Conservation (phyloP, 2,888 invertebrate species). For the Pyrgus malvae region DNA sequence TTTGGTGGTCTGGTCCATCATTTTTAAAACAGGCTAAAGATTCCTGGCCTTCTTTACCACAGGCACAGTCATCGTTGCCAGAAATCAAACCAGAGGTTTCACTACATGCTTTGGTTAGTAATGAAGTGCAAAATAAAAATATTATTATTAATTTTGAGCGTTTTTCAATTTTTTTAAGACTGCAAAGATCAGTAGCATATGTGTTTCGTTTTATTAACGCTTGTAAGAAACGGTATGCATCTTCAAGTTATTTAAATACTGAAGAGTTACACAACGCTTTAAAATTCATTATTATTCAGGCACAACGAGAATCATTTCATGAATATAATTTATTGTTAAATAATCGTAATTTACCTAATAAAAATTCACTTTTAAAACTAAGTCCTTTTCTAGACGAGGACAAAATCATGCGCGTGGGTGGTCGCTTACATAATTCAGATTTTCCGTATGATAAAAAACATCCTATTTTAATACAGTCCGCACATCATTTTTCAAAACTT, state of each 20-base stretch:
- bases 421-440: slow-evolving; percentile 34
- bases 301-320: slow-evolving; percentile 20
- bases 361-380: slow-evolving; percentile 25
- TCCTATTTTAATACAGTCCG: slow-evolving; percentile 39
- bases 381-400: slow-evolving; percentile 25
- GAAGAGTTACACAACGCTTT: slow-evolving; percentile 4
- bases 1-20: slow-evolving; percentile 29
- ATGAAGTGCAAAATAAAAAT: background rate
- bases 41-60: slow-evolving; percentile 14
- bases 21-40: slow-evolving; percentile 9
- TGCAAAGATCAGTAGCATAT: slow-evolving; percentile 16
- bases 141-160: slow-evolving; percentile 19
- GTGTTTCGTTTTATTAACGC: slow-evolving; percentile 12
- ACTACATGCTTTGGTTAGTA: background rate
- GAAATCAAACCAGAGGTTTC: slow-evolving; percentile 9
- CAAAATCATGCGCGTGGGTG: slow-evolving; percentile 34
- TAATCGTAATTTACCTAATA: slow-evolving; percentile 13
- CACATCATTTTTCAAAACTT: slow-evolving; percentile 32
- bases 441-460: slow-evolving; percentile 32
- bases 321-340: slow-evolving; percentile 14
- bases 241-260: background rate
- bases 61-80: slow-evolving; percentile 8
- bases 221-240: slow-evolving; percentile 6
- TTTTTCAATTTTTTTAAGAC: slow-evolving; percentile 22
- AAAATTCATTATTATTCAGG: slow-evolving; percentile 12